Evolutionary conservation across 1,140 invertebrate species (phyloP), one percentile per base, ranked within the genome.

Genomic region (Doryteuthis pealeii): DNA sequence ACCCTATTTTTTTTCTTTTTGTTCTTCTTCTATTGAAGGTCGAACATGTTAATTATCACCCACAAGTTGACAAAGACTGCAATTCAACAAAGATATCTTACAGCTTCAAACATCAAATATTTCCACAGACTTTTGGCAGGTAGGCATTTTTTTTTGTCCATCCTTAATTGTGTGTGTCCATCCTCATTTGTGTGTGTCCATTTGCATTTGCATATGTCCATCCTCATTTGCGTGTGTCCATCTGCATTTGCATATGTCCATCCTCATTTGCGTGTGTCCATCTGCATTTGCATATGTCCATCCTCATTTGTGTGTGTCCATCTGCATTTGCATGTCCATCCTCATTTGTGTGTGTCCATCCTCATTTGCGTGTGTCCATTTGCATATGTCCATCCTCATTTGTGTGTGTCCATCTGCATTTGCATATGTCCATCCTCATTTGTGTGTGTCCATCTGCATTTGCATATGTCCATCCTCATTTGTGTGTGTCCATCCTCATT

Each of bases 41-140:
- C 67, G 58, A 74, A 73, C 15, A 58, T 74, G 31, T 70, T 84
- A 65, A 74, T 43, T 26, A 40, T 86, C 43, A 78, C 80, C 6
- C 81, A 85, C 75, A 67, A 67, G 12, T 79, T 82, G 30, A 82
- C 84, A 18, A 72, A 58, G 1, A 54, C 54, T 12, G 84, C 83
- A 4, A 78, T 86, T 5, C 77, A 80, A 75, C 79, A 80, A 18
- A 72, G 84, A 14, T 86, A 86, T 71, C 71, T 86, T 62, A 80
- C 78, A 30, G 74, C 76, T 32, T 26, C 78, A 30, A 73, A 74
- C 15, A 70, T 71, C 10, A 82, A 82, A 4, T 67, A 74, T 49
- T 77, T 78, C 0, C 84, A 86, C 65, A 71, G 71, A 49, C 67
- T 86, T 2, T 67, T 86, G 45, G 81, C 82, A 70, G 80, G 82